These are phyloP conservation scores for Desmodus rotundus DNA, from an alignment of 2,113 vertebrate genomes.

Conservation along the genomic window DNA sequence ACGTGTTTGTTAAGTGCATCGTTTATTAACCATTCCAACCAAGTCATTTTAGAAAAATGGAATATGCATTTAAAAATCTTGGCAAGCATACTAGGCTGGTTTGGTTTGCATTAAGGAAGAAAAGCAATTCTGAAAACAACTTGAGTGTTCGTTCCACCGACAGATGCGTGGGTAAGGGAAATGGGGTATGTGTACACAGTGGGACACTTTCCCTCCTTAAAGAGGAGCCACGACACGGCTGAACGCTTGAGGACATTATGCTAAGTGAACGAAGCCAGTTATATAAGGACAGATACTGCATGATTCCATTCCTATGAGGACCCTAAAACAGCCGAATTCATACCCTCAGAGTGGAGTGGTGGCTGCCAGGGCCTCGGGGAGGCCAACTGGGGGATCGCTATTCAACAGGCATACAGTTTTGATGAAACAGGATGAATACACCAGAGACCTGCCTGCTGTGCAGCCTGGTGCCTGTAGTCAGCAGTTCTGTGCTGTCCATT, in stretches of 20 bases:
- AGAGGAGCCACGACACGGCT: rapidly evolving
- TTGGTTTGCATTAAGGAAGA: neutral
- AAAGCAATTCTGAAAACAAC: neutral
- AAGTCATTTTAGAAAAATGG: neutral
- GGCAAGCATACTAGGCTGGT: neutral
- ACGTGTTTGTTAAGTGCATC: neutral
- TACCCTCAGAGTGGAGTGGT: neutral
- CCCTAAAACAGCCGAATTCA: neutral
- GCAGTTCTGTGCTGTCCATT: neutral
- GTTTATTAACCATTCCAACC: slow-evolving; percentile 6
- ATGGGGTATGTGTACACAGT: no score
- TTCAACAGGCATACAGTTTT: neutral
- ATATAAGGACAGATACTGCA: neutral
- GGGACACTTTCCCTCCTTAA: neutral
- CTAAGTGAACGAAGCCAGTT: neutral
- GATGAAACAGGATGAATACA: neutral
- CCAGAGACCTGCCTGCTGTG: neutral
- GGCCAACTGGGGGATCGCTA: neutral
- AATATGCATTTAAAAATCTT: neutral
- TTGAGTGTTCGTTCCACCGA: neutral
- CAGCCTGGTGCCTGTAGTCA: no score
- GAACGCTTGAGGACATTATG: neutral
- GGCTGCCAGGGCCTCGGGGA: no score
- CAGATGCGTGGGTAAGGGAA: neutral
- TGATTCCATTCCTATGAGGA: neutral